A percentile compares a stretch with the other conserved stretches of the same genome.
Conservation (phyloP, 2,888 invertebrate species). For the Leucozona laternaria region DNA sequence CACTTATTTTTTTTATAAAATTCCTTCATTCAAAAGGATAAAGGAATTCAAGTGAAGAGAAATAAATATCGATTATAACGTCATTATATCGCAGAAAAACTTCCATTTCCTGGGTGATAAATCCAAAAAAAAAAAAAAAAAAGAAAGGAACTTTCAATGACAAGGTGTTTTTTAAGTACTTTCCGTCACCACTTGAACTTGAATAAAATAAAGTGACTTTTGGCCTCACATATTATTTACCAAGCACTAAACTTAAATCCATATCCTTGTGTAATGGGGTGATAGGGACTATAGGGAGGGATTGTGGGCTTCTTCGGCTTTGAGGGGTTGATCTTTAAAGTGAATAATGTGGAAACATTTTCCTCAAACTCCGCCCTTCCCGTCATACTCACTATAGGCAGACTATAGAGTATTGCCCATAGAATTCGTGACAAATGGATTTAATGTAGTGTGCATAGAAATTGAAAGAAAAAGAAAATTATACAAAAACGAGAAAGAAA, state of each 20-base stretch:
- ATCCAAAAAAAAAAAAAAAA: neutral
- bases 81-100: slow-evolving; percentile 14
- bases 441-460: slow-evolving; percentile 60
- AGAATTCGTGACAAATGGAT: slow-evolving; percentile 60
- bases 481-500: slow-evolving; percentile 24
- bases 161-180: slow-evolving; percentile 51
- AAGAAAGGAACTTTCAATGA: slow-evolving; percentile 11
- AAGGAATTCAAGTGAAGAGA: neutral
- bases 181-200: slow-evolving; percentile 55
- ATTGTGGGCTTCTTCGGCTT: neutral
- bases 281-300: no score
- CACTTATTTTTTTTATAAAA: neutral
- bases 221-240: slow-evolving; percentile 60
- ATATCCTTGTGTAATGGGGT: slow-evolving; percentile 61
- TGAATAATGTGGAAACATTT: slow-evolving; percentile 66
- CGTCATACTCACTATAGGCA: neutral
- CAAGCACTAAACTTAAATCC: slow-evolving; percentile 65
- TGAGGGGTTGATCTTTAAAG: slow-evolving; percentile 45
- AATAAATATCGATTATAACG: slow-evolving; percentile 23
- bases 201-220: slow-evolving; percentile 49
- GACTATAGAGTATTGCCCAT: neutral
- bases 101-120: slow-evolving; percentile 10
- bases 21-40: neutral
- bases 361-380: slow-evolving; percentile 19
- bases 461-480: slow-evolving; percentile 14